Percentiles rank a stretch among this genome's conserved stretches.
These are phyloP conservation scores for Myxocyprinus asiaticus DNA, from an alignment of 2,113 vertebrate species.

Conservation along the genomic window DNA sequence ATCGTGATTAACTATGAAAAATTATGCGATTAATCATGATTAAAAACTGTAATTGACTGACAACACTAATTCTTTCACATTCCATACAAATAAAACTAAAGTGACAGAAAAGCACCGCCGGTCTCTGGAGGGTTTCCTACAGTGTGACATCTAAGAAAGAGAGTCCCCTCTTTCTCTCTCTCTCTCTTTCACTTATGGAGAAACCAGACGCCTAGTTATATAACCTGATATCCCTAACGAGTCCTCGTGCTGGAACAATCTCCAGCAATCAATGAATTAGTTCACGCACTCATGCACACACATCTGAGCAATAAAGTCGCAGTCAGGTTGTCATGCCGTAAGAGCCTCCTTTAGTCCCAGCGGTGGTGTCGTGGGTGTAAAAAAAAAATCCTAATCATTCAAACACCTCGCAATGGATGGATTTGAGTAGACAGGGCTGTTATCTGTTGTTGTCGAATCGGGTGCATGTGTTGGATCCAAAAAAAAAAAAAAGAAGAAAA, in stretches of 20 bases:
- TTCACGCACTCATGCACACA: conserved; percentile 3
- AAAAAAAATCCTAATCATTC: conserved; percentile 3
- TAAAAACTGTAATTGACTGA: background rate
- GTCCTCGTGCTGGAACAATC: conserved; percentile 4
- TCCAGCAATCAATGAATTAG: background rate
- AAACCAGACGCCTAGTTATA: conserved; percentile 43
- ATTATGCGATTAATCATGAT: no score
- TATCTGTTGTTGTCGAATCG: conserved; percentile 36
- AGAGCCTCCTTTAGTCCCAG: conserved; percentile 30
- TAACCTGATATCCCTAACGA: conserved; percentile 41
- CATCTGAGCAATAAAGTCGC: background rate
- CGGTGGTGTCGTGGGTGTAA: background rate
- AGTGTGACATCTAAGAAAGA: conserved; percentile 46
- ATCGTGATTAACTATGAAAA: no score
- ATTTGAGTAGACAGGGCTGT: conserved; percentile 27
- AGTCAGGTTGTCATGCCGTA: background rate
- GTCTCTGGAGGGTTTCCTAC: conserved; percentile 40
- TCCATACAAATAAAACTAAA: conserved; percentile 1
- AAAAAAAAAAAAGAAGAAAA: no score
- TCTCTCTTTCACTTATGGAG: background rate
- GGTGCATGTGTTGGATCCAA: background rate
- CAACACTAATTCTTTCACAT: background rate
- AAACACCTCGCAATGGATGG: conserved; percentile 1
- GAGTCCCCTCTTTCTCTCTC: background rate
- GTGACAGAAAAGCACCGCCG: background rate